Percentiles rank a stretch among this genome's conserved stretches.
phyloP scores from a whole-genome alignment of 2,113 vertebrate genomes.

The Carassius gibelio region DNA sequence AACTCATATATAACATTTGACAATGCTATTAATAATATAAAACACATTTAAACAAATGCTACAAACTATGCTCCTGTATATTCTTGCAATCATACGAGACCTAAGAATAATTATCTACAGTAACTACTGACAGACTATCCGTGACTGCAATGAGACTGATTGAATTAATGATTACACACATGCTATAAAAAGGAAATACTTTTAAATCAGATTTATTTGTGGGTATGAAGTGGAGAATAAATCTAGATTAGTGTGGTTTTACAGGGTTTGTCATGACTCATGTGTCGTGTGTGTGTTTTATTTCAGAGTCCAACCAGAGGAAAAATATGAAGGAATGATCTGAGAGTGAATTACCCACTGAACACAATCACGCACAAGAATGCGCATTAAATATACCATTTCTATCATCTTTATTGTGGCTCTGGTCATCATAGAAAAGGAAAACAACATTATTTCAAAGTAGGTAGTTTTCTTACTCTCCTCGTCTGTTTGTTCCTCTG shows the following conservation, averaged over 20 bases:
- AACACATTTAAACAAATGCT: not conserved
- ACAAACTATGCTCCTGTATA: not conserved
- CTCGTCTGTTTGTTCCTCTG: not conserved
- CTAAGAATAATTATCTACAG: not conserved
- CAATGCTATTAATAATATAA: not conserved
- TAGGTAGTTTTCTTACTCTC: constrained; percentile 67
- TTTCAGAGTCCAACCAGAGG: not conserved
- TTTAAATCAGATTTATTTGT: not conserved
- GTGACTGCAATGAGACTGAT: not conserved
- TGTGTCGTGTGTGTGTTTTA: not conserved
- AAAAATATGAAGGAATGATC: not conserved
- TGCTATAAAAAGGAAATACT: not conserved
- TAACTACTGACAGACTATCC: not conserved
- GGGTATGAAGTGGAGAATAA: not conserved
- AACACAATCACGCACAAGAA: constrained; percentile 71
- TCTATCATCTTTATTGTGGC: constrained; percentile 86
- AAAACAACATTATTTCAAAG: constrained; percentile 97
- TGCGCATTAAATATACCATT: constrained; percentile 92
- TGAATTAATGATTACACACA: not conserved
- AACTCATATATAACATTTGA: not conserved
- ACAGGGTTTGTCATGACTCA: not conserved
- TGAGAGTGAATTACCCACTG: not conserved
- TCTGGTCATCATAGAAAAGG: constrained; percentile 94
- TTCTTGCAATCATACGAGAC: not conserved
- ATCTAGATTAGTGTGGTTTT: not conserved